Conservation (phyloP, 2,113 vertebrate species). For the Scartelaos histophorus region DNA sequence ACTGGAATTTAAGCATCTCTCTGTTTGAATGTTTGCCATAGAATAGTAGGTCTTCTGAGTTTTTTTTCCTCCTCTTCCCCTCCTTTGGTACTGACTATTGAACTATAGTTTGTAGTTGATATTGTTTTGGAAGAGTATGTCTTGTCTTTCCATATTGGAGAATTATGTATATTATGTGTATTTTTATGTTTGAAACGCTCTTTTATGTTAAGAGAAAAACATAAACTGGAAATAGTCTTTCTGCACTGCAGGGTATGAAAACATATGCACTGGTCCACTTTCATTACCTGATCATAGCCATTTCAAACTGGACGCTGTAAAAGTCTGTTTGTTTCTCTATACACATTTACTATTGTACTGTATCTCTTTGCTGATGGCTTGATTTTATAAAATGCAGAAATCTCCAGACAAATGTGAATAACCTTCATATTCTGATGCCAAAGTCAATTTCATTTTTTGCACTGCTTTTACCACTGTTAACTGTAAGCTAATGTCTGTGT, state of each 20-base stretch:
- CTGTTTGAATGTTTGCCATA: neutral
- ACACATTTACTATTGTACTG: neutral
- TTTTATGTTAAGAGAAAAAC: slow-evolving; percentile 2
- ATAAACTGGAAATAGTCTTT: slow-evolving; percentile 14
- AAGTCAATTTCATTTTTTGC: slow-evolving; percentile 4
- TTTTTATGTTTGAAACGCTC: neutral
- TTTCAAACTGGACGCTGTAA: neutral
- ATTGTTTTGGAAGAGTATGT: slow-evolving; percentile 19
- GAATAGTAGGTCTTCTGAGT: neutral
- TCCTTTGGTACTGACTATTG: slow-evolving; percentile 16
- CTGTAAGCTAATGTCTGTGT: neutral
- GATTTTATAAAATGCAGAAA: neutral
- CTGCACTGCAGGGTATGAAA: slow-evolving; percentile 6
- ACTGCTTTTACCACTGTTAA: neutral
- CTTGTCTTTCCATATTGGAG: slow-evolving; percentile 69
- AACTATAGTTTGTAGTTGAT: neutral
- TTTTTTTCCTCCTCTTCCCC: slow-evolving; percentile 2
- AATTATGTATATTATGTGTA: slow-evolving; percentile 24
- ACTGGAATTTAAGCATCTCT: neutral
- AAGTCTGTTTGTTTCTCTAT: neutral
- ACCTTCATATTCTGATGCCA: neutral
- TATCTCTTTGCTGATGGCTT: neutral
- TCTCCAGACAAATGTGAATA: slow-evolving; percentile 4
- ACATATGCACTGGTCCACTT: slow-evolving; percentile 46
- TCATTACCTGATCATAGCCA: slow-evolving; percentile 19